Base-by-base conservation (phyloP, 2,113 vertebrate genomes). In the Electrona antarctica region DNA sequence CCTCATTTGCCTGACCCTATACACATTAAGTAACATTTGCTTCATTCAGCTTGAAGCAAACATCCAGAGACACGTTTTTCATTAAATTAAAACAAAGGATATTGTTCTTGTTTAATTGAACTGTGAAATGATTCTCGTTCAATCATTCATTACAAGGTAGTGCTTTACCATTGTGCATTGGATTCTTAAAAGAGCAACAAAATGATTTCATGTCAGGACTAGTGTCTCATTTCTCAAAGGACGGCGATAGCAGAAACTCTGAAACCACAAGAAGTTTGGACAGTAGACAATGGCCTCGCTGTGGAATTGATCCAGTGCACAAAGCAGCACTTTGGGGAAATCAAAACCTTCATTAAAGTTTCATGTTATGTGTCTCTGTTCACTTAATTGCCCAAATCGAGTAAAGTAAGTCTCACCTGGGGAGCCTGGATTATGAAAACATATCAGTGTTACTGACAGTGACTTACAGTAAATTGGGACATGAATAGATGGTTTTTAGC, bases 311-410 rank as follows among this genome's bases (percentile, higher is more conserved):
- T 90, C 79, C 87, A 77, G 78, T 85, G 78, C 85, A 76, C 82
- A 84, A 89, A 85, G 64, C 81, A 85, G 79, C 82, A 80, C 90
- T 67, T 79, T 77, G 73, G 90, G 90, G 88, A 91, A 91, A 91
- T 91, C 89, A 91, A 71, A 87, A 81, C 69, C 87, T 84, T 91
- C 87, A 91, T 91, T 91, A 90, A 91, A 91, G 81, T 90, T 91
- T 89, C 79, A 89, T 89, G 85, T 21, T 21, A 85, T 86, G 84
- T 83, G 71, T 90, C 87, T 86, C 79, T 87, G 81, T 88, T 68
- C 67, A 79, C 81, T 85, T 78, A 76, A 77, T 76, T 56, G 69
- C 57, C 74, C 68, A 80, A 78, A 83, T 67, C 74, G 71, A 69
- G 74, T 62, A 76, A 88, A 82, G 74, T 77, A 76, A 73, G 71